These are phyloP conservation scores for Cotesia typhae DNA, from an alignment of 1,140 invertebrate species.

Conservation along the genomic window DNA sequence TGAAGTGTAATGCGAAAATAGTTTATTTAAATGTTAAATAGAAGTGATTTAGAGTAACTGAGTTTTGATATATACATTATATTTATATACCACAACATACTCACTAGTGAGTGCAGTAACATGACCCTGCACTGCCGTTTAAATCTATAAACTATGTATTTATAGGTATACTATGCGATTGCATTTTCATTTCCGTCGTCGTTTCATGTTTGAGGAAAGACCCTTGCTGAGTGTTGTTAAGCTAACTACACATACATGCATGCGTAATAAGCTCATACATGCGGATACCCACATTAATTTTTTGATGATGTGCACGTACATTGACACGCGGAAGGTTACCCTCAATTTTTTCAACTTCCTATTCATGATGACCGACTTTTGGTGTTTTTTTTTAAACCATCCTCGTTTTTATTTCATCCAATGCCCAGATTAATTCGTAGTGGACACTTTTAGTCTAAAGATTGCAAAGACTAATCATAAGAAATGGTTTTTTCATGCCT, in stretches of 20 bases:
- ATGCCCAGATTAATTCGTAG: conserved; percentile 25
- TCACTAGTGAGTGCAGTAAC: not conserved
- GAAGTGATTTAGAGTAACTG: no score
- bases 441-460: conserved; percentile 7
- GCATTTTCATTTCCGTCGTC: conserved; percentile 9
- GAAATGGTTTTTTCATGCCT: not conserved
- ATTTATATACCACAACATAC: not conserved
- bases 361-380: conserved; percentile 27
- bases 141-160: no score
- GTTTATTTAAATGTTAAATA: no score
- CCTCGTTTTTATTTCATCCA: not conserved
- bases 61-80: no score
- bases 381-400: conserved; percentile 5
- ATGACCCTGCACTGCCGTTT: not conserved
- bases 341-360: conserved; percentile 4
- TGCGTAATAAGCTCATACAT: no score
- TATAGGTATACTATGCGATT: not conserved
- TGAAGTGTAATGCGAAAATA: no score
- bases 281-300: not conserved
- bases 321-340: conserved; percentile 7
- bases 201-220: conserved; percentile 1
- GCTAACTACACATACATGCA: no score
- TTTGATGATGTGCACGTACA: not conserved
- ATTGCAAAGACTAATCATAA: not conserved
- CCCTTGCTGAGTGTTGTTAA: no score